Base-by-base conservation (phyloP, 2,888 invertebrate genomes). In the Plutella xylostella region DNA sequence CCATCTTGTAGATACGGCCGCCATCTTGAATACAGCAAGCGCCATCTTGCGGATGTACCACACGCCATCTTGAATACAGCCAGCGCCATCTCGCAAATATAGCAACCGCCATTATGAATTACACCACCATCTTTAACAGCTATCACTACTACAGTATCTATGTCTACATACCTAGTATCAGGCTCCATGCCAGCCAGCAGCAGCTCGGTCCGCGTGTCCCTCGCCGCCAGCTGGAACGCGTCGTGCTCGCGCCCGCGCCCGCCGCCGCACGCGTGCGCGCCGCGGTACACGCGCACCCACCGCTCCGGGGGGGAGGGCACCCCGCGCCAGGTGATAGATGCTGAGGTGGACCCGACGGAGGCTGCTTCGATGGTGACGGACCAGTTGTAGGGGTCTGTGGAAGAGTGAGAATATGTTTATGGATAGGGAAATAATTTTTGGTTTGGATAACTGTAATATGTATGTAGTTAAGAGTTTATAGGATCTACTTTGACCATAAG, bases 261-360 rank as follows among this genome's bases (percentile, higher is more conserved):
- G 90, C 89, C 57, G 0, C 67, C 92, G 43, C 80, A 80, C 1
- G 75, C 72, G 45, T 83, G 82, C 5, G 94, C 93, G 1, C 93
- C 93, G 45, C 94, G 87, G 76, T 92, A 95, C 58, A 96, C 93
- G 55, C 94, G 92, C 42, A 96, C 93, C 77, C 91, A 95, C 66
- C 95, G 93, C 66, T 95, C 94, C 51, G 94, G 92, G 0, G 96
- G 96, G 55, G 92, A 89, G 0, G 96, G 96, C 0, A 96, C 90
- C 0, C 96, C 96, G 41, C 84, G 88, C 93, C 94, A 95, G 4
- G 87, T 86, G 5, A 96, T 86, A 60, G 93, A 93, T 0, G 92
- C 91, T 9, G 91, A 90, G 43, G 89, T 89, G 0, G 92, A 86
- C 52, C 93, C 93, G 0, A 94, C 88, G 48, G 90, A 86, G 12